Evolutionary conservation across 2,888 invertebrate species (phyloP).

Genomic region (Hypena proboscidalis): DNA sequence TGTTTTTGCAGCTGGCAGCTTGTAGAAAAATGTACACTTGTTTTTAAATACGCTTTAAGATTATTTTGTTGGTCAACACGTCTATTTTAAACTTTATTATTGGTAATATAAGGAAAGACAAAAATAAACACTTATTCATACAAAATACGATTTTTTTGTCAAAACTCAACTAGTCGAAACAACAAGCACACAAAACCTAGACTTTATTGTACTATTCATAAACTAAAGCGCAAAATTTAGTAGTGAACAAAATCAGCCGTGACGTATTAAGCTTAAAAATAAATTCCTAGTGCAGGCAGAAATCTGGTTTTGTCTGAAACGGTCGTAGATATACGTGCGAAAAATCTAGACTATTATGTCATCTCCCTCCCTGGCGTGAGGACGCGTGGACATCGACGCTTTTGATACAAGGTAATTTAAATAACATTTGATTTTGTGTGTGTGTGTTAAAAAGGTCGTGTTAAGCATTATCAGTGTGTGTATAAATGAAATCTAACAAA

Average conservation of each 20-base stretch:
- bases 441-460: slow-evolving; percentile 6
- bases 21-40: too few species aligned
- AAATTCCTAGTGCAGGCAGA: slow-evolving; percentile 57
- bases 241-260: slow-evolving; percentile 33
- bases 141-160: too few species aligned
- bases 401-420: slow-evolving; percentile 34
- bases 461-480: too few species aligned
- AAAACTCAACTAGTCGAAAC: background rate
- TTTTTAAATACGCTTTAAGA: too few species aligned
- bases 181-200: too few species aligned
- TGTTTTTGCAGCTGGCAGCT: too few species aligned
- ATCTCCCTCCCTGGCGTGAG: slow-evolving; percentile 19
- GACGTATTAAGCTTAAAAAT: slow-evolving; percentile 48
- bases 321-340: slow-evolving; percentile 42
- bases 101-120: too few species aligned
- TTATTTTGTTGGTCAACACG: too few species aligned
- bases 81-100: too few species aligned
- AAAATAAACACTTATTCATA: too few species aligned
- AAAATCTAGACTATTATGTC: slow-evolving; percentile 38
- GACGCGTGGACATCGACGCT: slow-evolving; percentile 19
- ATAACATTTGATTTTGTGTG: slow-evolving; percentile 20
- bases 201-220: too few species aligned
- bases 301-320: slow-evolving; percentile 46
- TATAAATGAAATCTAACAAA: too few species aligned
- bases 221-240: slow-evolving; percentile 30